Evolutionary conservation across 2,888 invertebrate genomes (phyloP).

Genomic region (Macrophya alboannulata): DNA sequence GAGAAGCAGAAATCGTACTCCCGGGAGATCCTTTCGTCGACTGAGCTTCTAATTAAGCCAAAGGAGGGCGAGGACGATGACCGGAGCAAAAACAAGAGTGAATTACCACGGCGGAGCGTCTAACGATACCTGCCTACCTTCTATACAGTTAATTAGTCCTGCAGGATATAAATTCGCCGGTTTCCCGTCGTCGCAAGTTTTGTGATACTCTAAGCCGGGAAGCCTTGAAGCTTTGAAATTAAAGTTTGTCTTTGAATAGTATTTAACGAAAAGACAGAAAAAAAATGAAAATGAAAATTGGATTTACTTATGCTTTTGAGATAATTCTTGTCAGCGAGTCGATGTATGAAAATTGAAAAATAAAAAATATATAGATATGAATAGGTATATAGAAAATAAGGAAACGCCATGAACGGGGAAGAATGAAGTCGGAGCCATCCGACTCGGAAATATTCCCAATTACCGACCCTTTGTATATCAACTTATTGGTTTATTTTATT

Average conservation of each 20-base stretch:
- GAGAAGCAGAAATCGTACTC: constrained; percentile 40
- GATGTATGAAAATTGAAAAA: not conserved
- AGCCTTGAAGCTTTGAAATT: constrained; percentile 1
- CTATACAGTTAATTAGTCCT: constrained; percentile 46
- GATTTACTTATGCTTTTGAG: not conserved
- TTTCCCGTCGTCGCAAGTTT: constrained; percentile 8
- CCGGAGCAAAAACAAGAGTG: constrained; percentile 47
- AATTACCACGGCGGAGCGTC: constrained; percentile 36
- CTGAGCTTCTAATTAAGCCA: constrained; percentile 47
- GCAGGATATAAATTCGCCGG: constrained; percentile 46
- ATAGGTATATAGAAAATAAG: not conserved
- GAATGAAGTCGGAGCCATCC: not conserved
- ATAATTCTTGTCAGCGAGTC: not conserved
- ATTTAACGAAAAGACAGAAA: not conserved
- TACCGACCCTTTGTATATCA: constrained; percentile 2
- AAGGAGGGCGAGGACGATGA: constrained; percentile 51
- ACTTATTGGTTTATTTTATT: not conserved
- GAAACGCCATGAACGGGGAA: not conserved
- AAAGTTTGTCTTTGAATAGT: not conserved
- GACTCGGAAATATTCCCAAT: constrained; percentile 22
- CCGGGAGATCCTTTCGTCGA: constrained; percentile 48
- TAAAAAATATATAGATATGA: not conserved
- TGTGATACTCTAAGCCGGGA: not conserved
- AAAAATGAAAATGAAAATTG: not conserved
- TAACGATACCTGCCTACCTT: constrained; percentile 37